phyloP scores from a whole-genome alignment of 2,797 vertebrate genomes.

The Merluccius polli region DNA sequence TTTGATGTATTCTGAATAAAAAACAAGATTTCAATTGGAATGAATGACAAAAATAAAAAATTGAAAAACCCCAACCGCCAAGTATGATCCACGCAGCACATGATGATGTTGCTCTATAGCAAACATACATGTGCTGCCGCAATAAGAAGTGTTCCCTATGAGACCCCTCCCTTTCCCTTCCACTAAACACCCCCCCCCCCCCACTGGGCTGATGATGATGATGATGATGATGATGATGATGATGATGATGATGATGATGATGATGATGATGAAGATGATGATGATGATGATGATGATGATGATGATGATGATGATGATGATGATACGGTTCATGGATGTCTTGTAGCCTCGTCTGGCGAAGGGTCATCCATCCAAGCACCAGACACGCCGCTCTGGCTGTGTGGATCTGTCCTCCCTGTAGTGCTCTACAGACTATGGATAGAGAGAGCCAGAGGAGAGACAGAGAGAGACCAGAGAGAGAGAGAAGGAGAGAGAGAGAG shows the following conservation, averaged over 20 bases:
- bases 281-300: conserved; percentile 35
- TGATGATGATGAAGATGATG: conserved; percentile 33
- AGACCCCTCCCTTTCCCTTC: conserved; percentile 36
- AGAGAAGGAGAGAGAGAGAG: conserved; percentile 18
- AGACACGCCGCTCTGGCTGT: conserved; percentile 24
- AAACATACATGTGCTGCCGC: conserved; percentile 70
- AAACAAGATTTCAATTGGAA: background rate
- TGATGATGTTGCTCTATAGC: conserved; percentile 60
- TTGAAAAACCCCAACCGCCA: conserved; percentile 34
- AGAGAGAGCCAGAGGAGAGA: conserved; percentile 14
- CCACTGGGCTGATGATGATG: conserved; percentile 44
- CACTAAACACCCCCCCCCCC: conserved; percentile 27
- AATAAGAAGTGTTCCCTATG: conserved; percentile 49
- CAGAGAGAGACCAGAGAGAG: conserved; percentile 13
- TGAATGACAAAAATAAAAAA: conserved; percentile 16
- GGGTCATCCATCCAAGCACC: conserved; percentile 61
- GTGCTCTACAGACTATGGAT: conserved; percentile 35
- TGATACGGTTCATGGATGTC: conserved; percentile 69
- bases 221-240: conserved; percentile 33
- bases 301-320: conserved; percentile 38
- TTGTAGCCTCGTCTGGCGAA: conserved; percentile 34
- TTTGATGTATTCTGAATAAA: background rate
- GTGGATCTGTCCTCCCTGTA: conserved; percentile 32
- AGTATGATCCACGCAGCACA: conserved; percentile 50
- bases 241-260: conserved; percentile 33